A percentile compares a stretch with the other conserved stretches of the same genome.
phyloP scores from a whole-genome alignment of 2,797 vertebrate species.

The Manis pentadactyla region DNA sequence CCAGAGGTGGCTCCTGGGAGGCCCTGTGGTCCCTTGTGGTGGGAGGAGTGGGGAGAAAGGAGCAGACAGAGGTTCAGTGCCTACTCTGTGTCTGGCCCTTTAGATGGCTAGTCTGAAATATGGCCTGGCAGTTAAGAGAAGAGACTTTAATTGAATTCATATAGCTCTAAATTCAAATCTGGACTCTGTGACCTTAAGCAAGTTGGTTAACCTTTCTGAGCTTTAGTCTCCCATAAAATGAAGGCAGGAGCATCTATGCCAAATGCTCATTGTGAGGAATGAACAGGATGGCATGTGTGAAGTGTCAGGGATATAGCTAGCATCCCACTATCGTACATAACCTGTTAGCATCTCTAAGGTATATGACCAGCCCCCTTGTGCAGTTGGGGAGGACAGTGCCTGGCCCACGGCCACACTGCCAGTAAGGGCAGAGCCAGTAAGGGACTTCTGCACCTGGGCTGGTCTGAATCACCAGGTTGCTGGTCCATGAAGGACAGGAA shows the following conservation, averaged over 20 bases:
- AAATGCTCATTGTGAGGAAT: not conserved
- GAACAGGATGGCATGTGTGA: accelerated
- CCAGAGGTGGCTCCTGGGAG: not conserved
- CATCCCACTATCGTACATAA: not conserved
- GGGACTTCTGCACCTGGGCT: not conserved
- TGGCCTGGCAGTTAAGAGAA: not conserved
- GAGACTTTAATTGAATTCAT: not conserved
- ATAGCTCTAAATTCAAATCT: not conserved
- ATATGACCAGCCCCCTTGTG: no score
- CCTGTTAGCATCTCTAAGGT: not conserved
- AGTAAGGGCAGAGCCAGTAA: not conserved
- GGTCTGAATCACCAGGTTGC: no score
- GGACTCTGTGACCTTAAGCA: not conserved
- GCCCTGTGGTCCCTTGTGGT: not conserved
- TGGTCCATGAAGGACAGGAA: not conserved
- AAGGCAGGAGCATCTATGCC: not conserved
- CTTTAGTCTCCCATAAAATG: not conserved
- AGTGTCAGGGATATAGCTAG: not conserved
- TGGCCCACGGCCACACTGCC: accelerated
- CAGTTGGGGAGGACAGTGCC: not conserved
- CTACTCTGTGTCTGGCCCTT: not conserved
- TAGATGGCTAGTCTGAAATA: not conserved
- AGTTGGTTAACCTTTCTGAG: not conserved
- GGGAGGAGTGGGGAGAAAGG: not conserved
- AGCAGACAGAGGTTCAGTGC: accelerated